Conservation (phyloP, 2,797 vertebrate genomes). For the Mormyrops attenuatus region DNA sequence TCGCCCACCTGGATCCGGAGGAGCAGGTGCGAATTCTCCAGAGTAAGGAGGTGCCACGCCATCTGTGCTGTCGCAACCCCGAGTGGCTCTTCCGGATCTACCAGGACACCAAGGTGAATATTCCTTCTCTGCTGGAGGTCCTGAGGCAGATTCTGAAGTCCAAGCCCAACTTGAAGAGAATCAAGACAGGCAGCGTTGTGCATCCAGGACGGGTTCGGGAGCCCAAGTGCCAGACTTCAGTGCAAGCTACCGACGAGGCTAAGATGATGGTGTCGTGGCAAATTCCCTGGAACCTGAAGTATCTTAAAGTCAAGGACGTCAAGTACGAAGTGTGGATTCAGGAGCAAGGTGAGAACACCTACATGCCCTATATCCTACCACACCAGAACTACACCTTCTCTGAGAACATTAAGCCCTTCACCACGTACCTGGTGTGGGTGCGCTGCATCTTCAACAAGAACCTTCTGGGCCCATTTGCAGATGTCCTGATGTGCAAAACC, state of each 20-base stretch:
- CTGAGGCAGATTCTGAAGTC: constrained; percentile 73
- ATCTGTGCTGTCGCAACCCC: constrained; percentile 91
- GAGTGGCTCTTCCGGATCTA: constrained; percentile 98
- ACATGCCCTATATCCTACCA: constrained; percentile 92
- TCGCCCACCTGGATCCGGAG: constrained; percentile 76
- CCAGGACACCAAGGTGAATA: constrained; percentile 89
- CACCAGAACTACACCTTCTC: constrained; percentile 97
- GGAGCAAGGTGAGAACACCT: constrained; percentile 97
- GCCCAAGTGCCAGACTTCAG: constrained; percentile 81
- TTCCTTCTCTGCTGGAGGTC: constrained; percentile 74
- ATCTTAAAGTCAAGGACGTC: constrained; percentile 89
- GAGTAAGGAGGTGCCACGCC: constrained; percentile 82
- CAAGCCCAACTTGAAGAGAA: constrained; percentile 66
- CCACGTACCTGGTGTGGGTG: constrained; percentile 96
- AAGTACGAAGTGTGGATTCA: constrained; percentile 98
- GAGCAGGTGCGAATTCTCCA: constrained; percentile 82
- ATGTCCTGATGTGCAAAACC: constrained; percentile 88
- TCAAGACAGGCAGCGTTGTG: constrained; percentile 67
- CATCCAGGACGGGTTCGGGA: constrained; percentile 89
- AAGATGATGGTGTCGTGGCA: constrained; percentile 90
- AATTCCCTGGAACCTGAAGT: constrained; percentile 95
- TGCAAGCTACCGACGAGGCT: constrained; percentile 79
- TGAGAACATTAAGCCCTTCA: constrained; percentile 96
- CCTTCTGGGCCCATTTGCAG: constrained; percentile 91
- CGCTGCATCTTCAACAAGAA: constrained; percentile 96